Base-by-base conservation (phyloP, 1,140 invertebrate genomes). In the Camponotus pennsylvanicus region DNA sequence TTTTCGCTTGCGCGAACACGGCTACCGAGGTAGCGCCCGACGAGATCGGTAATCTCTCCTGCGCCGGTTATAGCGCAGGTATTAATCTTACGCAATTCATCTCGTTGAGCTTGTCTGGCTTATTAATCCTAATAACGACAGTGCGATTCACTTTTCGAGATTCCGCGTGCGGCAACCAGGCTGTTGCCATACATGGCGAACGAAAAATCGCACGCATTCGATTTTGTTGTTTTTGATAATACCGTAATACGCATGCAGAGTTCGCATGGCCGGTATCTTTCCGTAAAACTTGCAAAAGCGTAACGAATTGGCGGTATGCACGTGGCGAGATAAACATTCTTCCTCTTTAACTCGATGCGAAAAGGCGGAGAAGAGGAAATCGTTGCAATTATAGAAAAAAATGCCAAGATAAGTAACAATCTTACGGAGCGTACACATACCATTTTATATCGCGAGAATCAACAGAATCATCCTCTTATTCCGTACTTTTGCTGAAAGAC, bases 81-180 rank as follows among this genome's bases (percentile, higher is more conserved):
- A 93, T 93, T 92, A 92, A 94, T 94, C 93, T 94, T 93, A 92
- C 91, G 92, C 92, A 94, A 94, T 91, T 78, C 78, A 90, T 90
- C 89, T 78, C 73, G 86, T 88, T 79, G 63, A 75, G 61, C 67
- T 21, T 75, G 86, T 85, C 66, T 70, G 49, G 75, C 76, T 89
- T 89, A 90, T 90, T 90, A 86, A 90, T 90, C 79, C 76, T 76
- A 88, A 77, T 77, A 89, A 88, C 88, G 84, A 88, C 86, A 87
- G 80, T 61, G 69, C 86, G 86, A 90, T 88, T 88, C 89, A 78
- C 71, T 88, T 90, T 90, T 90, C 73, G 57, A 86, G 86, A 90
- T 83, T 88, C 76, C 63, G 64, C 34, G 52, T 49, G 49, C 52
- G 13, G 34, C 37, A 18, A 69, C 42, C 71, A 40, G 63, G 11